Percentiles rank a stretch among this genome's conserved stretches.
Conservation (phyloP, 2,888 invertebrate genomes). For the Dinocampus coccinellae region DNA sequence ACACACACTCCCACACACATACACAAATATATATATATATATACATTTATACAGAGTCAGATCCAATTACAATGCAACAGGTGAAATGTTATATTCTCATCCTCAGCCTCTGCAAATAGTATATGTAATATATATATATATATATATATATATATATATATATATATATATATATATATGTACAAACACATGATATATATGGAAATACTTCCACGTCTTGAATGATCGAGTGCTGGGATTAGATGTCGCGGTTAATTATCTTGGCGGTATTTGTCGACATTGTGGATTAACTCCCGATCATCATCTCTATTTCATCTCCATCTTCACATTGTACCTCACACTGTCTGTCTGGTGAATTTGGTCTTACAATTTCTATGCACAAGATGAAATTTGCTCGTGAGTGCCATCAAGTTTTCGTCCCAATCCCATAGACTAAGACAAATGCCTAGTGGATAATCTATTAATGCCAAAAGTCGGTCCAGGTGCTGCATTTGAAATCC, state of each 20-base stretch:
- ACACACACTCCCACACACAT: too few species aligned
- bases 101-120: neutral
- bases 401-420: neutral
- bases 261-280: neutral
- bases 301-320: neutral
- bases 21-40: too few species aligned
- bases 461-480: constrained; percentile 57
- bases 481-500: constrained; percentile 56
- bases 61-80: constrained; percentile 25
- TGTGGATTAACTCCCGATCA: constrained; percentile 21
- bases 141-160: neutral
- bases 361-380: neutral
- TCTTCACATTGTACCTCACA: neutral
- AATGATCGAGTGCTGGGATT: constrained; percentile 19
- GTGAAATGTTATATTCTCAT: constrained; percentile 9
- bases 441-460: constrained; percentile 55
- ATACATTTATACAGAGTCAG: neutral
- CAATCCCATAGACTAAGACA: constrained; percentile 41
- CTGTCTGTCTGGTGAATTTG: neutral
- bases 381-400: neutral
- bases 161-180: neutral
- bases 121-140: neutral
- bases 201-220: neutral
- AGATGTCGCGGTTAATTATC: constrained; percentile 19
- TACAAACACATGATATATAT: neutral